Conservation (phyloP, 2,888 invertebrate species). For the Cecidostiba fungosa region DNA sequence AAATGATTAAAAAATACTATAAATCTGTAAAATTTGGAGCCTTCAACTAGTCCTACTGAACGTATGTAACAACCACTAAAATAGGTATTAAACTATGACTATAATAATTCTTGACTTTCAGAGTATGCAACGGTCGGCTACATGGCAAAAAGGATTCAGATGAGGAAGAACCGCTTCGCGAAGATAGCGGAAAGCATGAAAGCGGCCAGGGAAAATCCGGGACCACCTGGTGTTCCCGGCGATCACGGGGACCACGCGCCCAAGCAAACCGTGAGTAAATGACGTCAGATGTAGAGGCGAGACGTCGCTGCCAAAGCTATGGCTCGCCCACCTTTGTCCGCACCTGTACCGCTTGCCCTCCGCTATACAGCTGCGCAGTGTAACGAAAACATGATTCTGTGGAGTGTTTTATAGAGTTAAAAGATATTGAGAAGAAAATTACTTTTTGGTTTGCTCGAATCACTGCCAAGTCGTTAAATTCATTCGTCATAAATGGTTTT, state of each 20-base stretch:
- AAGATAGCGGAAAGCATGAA: conserved; percentile 97
- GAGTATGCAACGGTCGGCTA: conserved; percentile 99
- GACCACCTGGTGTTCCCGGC: conserved; percentile 84
- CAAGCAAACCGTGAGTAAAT: conserved; percentile 87
- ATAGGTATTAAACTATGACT: no score
- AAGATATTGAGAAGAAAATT: no score
- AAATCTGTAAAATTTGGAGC: background rate
- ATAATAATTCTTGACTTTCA: conserved; percentile 78
- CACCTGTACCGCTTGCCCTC: background rate
- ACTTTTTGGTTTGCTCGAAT: no score
- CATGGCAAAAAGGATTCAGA: conserved; percentile 98
- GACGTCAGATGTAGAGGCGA: background rate
- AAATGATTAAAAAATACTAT: background rate
- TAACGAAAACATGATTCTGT: no score
- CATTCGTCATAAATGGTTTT: no score
- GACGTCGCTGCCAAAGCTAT: conserved; percentile 11
- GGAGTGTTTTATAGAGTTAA: no score
- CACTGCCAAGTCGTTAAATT: no score
- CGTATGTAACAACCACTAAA: no score
- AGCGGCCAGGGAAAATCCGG: conserved; percentile 86
- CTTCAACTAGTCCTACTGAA: background rate
- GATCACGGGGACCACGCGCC: conserved; percentile 86
- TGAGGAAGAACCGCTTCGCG: conserved; percentile 96
- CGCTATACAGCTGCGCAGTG: conserved; percentile 3
- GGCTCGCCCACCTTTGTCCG: background rate